Conservation (phyloP, 1,140 invertebrate genomes). For the Tetragnatha versicolor region DNA sequence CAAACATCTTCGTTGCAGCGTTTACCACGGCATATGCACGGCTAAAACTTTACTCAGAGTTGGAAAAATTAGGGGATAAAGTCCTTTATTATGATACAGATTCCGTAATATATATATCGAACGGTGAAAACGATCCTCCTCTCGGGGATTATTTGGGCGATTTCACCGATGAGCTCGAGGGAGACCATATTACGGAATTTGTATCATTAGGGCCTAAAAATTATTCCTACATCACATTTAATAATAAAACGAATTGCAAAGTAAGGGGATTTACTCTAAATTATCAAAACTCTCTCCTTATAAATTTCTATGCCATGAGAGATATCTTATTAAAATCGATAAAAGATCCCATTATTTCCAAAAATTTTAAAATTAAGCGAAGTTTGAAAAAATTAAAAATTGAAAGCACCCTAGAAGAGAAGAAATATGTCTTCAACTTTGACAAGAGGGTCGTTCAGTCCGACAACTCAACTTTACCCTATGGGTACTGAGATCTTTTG, state of each 20-base stretch:
- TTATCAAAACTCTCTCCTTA: neutral
- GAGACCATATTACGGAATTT: neutral
- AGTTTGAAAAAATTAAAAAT: neutral
- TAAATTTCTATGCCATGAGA: neutral
- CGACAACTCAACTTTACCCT: neutral
- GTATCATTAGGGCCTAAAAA: neutral
- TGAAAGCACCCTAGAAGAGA: neutral
- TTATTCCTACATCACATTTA: neutral
- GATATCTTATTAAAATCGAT: neutral
- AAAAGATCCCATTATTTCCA: neutral
- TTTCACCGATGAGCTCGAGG: neutral
- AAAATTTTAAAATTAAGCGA: neutral
- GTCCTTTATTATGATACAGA: neutral
- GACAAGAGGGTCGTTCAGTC: neutral
- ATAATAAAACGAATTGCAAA: neutral
- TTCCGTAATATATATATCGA: neutral
- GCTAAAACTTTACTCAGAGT: neutral
- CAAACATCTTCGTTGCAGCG: neutral
- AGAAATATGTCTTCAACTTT: neutral
- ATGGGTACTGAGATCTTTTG: too few species aligned
- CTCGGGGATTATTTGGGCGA: too few species aligned
- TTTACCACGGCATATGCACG: conserved; percentile 28
- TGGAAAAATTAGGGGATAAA: neutral
- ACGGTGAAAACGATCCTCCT: neutral
- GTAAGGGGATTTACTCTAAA: neutral